Conservation (phyloP, 2,888 invertebrate genomes). For the Prosopocoilus inquinatus region DNA sequence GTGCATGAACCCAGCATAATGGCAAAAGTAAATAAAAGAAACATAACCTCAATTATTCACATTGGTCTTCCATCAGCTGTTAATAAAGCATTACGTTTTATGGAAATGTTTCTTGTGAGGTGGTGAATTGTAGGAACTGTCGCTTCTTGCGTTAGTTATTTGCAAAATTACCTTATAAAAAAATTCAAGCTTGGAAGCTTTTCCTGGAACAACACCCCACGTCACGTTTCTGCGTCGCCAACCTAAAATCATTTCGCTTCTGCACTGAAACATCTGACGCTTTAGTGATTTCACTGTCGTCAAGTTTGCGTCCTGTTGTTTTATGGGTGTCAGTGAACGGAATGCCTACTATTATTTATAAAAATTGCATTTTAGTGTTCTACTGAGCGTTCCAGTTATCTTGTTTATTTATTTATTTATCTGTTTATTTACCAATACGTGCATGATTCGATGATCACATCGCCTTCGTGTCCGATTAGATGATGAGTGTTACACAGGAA, state of each 20-base stretch:
- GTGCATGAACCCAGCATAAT: no score
- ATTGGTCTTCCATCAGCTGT: slow-evolving; percentile 29
- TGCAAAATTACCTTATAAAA: no score
- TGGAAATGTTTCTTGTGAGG: no score
- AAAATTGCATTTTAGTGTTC: neutral
- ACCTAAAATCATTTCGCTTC: slow-evolving; percentile 1
- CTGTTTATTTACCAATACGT: no score
- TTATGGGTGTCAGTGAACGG: slow-evolving; percentile 36
- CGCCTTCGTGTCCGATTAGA: no score
- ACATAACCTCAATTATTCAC: slow-evolving; percentile 42
- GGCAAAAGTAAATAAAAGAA: slow-evolving; percentile 52
- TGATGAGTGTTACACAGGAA: no score
- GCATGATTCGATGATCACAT: no score
- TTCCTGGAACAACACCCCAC: slow-evolving; percentile 27
- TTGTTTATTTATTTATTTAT: neutral
- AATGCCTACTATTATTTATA: slow-evolving; percentile 7
- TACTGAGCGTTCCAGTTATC: neutral
- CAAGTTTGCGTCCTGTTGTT: slow-evolving; percentile 32
- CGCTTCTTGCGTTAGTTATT: no score
- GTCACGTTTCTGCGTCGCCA: slow-evolving; percentile 24
- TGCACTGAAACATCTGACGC: neutral
- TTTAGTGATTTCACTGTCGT: slow-evolving; percentile 14
- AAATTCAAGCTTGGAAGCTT: slow-evolving; percentile 5
- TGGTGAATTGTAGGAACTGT: no score
- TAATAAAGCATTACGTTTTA: neutral